phyloP scores from a whole-genome alignment of 2,888 invertebrate genomes.

The Melinaea menophilus region DNA sequence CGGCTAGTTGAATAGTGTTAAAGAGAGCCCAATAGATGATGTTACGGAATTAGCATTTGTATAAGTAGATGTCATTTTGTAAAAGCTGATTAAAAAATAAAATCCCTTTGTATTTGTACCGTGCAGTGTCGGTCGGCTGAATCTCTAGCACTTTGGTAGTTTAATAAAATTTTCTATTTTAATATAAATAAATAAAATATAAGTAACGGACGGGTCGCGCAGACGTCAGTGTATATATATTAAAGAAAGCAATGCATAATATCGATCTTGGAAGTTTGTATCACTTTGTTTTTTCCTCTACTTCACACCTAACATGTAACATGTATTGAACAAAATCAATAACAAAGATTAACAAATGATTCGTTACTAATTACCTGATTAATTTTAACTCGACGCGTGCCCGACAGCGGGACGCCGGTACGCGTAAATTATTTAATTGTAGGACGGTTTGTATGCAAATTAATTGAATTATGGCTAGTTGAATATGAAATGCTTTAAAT shows the following conservation, averaged over 20 bases:
- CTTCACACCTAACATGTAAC: slow-evolving; percentile 27
- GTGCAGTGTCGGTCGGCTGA: slow-evolving; percentile 58
- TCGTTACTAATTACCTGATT: slow-evolving; percentile 31
- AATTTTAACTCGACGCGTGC: slow-evolving; percentile 31
- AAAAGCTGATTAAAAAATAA: slow-evolving; percentile 38
- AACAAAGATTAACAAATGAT: slow-evolving; percentile 33
- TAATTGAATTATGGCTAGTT: slow-evolving; percentile 72
- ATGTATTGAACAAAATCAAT: slow-evolving; percentile 48
- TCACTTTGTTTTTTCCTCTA: slow-evolving; percentile 8
- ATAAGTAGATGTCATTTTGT: slow-evolving; percentile 70
- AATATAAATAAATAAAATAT: slow-evolving; percentile 65
- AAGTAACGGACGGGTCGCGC: slow-evolving; percentile 59
- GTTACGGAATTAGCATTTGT: slow-evolving; percentile 70
- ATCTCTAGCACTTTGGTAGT: slow-evolving; percentile 70
- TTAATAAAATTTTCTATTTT: slow-evolving; percentile 76
- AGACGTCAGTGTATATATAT: slow-evolving; percentile 52
- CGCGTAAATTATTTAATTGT: slow-evolving; percentile 54
- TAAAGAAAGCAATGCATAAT: slow-evolving; percentile 42
- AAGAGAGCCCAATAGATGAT: slow-evolving; percentile 60
- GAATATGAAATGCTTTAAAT: slow-evolving; percentile 77
- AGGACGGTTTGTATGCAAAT: slow-evolving; percentile 51
- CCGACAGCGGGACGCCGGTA: slow-evolving; percentile 34
- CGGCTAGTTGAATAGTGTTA: slow-evolving; percentile 61
- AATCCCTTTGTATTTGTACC: slow-evolving; percentile 45
- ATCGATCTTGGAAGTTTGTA: slow-evolving; percentile 32